A percentile compares a stretch with the other conserved stretches of the same genome.
phyloP scores from a whole-genome alignment of 1,140 invertebrate species.

The Papilio aristodemus region DNA sequence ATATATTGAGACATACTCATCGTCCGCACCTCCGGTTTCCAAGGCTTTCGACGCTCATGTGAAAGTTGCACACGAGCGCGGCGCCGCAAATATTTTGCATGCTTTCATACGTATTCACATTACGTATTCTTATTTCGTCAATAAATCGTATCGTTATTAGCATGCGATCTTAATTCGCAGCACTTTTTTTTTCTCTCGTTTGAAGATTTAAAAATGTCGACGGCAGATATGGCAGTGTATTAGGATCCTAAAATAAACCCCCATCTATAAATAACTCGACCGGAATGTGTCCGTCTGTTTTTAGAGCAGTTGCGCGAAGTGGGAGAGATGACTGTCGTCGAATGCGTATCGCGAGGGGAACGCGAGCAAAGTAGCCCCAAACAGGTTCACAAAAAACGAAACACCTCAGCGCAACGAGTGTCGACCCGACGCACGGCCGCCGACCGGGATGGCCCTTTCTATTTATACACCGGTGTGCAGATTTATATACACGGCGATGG shows the following conservation, averaged over 20 bases:
- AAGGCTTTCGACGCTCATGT: slow-evolving; percentile 10
- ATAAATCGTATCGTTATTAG: not conserved
- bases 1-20: too few species aligned
- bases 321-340: slow-evolving; percentile 55
- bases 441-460: slow-evolving; percentile 42
- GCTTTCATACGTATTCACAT: slow-evolving; percentile 2
- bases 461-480: slow-evolving; percentile 46
- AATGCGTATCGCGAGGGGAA: slow-evolving; percentile 32
- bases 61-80: not conserved
- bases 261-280: slow-evolving; percentile 53
- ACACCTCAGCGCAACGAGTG: slow-evolving; percentile 9
- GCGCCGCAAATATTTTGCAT: slow-evolving; percentile 8
- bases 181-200: not conserved
- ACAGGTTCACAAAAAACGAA: slow-evolving; percentile 51
- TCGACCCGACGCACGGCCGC: not conserved
- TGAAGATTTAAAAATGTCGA: slow-evolving; percentile 30
- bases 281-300: slow-evolving; percentile 69
- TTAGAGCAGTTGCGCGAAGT: slow-evolving; percentile 56
- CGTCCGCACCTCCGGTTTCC: too few species aligned
- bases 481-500: not conserved
- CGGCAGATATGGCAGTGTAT: slow-evolving; percentile 41
- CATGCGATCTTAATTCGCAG: not conserved
- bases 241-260: slow-evolving; percentile 60
- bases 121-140: not conserved
- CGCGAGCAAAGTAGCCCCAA: slow-evolving; percentile 45